phyloP scores from a whole-genome alignment of 64 coral and sea anemone genomes.

The Actinia tenebrosa region DNA sequence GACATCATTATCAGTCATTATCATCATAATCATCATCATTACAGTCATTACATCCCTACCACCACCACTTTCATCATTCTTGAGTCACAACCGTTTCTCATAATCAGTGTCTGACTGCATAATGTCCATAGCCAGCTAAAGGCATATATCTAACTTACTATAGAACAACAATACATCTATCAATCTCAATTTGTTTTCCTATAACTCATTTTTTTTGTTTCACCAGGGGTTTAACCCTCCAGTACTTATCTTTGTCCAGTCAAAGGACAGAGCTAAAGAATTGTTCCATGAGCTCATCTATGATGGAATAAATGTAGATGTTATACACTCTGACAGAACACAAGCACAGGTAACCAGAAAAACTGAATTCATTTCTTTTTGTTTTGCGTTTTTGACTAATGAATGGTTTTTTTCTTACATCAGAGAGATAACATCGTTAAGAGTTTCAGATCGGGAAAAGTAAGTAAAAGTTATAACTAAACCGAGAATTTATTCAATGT shows the following conservation, averaged over 20 bases:
- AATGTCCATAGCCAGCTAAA: too few relatives aligned
- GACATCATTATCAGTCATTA: too few relatives aligned
- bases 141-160: too few relatives aligned
- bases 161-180: too few relatives aligned
- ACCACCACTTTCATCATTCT: too few relatives aligned
- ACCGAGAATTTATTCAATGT: too few relatives aligned
- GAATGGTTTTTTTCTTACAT: not conserved
- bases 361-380: not conserved
- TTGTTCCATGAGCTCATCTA: conserved; percentile 99
- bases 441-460: conserved; percentile 94
- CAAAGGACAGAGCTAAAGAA: conserved; percentile 93
- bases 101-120: too few relatives aligned
- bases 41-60: too few relatives aligned
- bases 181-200: too few relatives aligned
- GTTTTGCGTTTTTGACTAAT: not conserved
- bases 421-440: conserved; percentile 99
- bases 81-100: too few relatives aligned
- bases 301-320: conserved; percentile 99
- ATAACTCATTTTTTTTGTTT: not conserved
- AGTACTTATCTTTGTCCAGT: conserved; percentile 93
- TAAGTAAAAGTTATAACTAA: not conserved
- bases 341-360: conserved; percentile 74
- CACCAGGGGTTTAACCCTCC: conserved; percentile 86
- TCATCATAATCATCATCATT: too few relatives aligned
- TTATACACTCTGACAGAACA: conserved; percentile 96